Evolutionary conservation across 2,113 vertebrate genomes (phyloP).

Genomic region (Scolopax mira): DNA sequence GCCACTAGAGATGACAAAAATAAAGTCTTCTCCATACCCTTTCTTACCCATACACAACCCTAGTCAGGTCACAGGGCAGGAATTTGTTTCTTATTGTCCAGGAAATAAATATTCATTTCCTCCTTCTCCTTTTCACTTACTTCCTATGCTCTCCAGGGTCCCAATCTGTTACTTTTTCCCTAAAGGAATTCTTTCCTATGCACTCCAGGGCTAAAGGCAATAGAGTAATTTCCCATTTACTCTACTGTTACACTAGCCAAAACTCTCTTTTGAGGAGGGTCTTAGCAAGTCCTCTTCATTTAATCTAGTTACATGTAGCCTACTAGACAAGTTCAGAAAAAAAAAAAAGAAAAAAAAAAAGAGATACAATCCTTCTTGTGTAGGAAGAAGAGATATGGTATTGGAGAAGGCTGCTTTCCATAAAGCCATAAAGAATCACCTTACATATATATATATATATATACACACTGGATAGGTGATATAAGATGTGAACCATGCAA

Average conservation of each 20-base stretch:
- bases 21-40: neutral
- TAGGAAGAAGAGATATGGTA: neutral
- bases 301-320: neutral
- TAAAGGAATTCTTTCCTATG: neutral
- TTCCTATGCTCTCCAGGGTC: neutral
- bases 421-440: neutral
- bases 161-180: neutral
- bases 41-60: neutral
- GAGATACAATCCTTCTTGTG: neutral
- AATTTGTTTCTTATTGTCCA: neutral
- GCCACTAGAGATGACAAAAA: neutral
- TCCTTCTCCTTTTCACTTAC: neutral
- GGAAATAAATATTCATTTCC: neutral
- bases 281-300: neutral
- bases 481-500: neutral
- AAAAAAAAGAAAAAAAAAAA: neutral
- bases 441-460: neutral
- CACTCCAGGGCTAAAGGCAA: neutral
- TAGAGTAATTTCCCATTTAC: neutral
- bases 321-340: neutral
- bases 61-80: neutral
- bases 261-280: neutral
- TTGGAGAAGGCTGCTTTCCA: neutral
- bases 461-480: neutral
- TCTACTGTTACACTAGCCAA: neutral